Conservation (phyloP, 2,113 vertebrate species). For the Cryptomyrus ogoouensis region DNA sequence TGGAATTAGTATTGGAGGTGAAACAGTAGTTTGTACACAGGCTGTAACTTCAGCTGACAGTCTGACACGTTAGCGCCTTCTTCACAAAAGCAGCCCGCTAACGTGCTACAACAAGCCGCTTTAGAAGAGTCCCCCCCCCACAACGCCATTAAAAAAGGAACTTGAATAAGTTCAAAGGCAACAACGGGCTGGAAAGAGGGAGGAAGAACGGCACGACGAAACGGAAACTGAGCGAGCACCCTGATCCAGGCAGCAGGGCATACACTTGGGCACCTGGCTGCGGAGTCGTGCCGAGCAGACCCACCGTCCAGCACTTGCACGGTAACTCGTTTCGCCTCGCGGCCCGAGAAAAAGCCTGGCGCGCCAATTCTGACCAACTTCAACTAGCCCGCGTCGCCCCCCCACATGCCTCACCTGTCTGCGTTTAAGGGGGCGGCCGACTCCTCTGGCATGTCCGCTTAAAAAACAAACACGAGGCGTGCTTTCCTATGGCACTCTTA, state of each 20-base stretch:
- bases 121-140: background rate
- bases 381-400: background rate
- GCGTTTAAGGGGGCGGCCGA: constrained; percentile 43
- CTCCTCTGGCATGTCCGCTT: constrained; percentile 60
- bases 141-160: background rate
- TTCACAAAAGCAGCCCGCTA: background rate
- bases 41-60: background rate
- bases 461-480: background rate
- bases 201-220: no score
- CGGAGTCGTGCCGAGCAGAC: background rate
- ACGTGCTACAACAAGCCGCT: background rate
- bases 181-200: background rate
- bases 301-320: background rate
- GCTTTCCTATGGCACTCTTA: background rate
- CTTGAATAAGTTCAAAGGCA: background rate
- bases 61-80: background rate
- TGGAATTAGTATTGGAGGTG: background rate
- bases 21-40: background rate
- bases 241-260: background rate
- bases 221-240: background rate
- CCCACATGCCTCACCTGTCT: constrained; percentile 45
- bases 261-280: background rate
- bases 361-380: background rate
- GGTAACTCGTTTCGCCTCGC: background rate
- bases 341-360: background rate